A percentile compares a stretch with the other conserved stretches of the same genome.
Conservation (phyloP, 1,140 invertebrate genomes). For the Spodoptera frugiperda region DNA sequence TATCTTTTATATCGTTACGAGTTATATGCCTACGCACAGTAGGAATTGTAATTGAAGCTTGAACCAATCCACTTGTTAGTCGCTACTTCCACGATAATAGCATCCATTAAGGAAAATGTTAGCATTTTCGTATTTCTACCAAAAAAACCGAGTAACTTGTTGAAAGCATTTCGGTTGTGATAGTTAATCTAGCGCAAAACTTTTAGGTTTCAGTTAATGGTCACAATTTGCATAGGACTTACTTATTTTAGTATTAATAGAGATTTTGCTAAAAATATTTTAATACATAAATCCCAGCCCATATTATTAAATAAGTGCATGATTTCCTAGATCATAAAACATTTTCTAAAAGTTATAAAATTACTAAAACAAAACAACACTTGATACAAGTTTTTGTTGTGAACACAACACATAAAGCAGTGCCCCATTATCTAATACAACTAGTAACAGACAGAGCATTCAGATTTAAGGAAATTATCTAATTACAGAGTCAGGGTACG, state of each 20-base stretch:
- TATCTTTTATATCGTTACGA: conserved; percentile 6
- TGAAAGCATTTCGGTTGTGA: conserved; percentile 11
- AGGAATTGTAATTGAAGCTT: conserved; percentile 46
- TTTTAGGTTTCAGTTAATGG: neutral
- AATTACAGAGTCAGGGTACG: conserved; percentile 2
- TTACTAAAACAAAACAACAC: neutral
- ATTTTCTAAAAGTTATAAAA: too few species aligned
- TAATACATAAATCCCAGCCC: too few species aligned
- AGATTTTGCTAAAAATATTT: too few species aligned
- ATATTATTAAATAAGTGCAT: too few species aligned
- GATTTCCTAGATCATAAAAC: too few species aligned
- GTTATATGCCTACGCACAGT: conserved; percentile 22
- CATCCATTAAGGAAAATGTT: conserved; percentile 49
- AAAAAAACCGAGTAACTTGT: conserved; percentile 15
- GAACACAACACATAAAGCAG: neutral
- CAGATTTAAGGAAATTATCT: conserved; percentile 16
- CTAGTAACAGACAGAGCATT: neutral
- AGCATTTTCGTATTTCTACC: conserved; percentile 26
- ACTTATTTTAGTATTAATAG: too few species aligned
- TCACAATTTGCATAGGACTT: too few species aligned
- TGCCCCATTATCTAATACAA: neutral
- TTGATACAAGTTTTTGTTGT: neutral
- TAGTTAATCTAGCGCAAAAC: neutral
- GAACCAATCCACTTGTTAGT: conserved; percentile 53
- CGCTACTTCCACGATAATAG: conserved; percentile 48